Evolutionary conservation across 2,797 vertebrate genomes (phyloP), one percentile per base, ranked within the genome.

Genomic region (Austrolebias charrua): DNA sequence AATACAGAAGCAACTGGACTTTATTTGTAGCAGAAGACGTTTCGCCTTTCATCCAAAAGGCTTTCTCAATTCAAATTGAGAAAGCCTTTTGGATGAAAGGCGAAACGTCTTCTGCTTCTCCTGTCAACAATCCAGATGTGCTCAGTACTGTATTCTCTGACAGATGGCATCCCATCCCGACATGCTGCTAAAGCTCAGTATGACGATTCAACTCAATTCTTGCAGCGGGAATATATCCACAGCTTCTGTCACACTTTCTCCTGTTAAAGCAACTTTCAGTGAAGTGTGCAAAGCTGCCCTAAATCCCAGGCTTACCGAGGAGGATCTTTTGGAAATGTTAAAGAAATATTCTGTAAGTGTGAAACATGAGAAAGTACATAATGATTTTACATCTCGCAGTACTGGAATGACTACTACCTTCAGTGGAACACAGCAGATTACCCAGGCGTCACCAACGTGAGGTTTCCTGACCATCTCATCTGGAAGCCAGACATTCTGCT

Each of bases 401-500:
- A 91, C 54, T 98, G 97, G 97, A 88, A 86, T 63, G 96, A 98
- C 86, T 73, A 91, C 81, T 95, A 94, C 64, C 92, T 99, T 5
- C 93, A 91, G 69, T 99, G 97, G 97, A 93, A 98, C 14, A 11
- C 83, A 46, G 92, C 92, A 2, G 93, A 95, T 0, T 98, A 96
- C 71, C 94, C 95, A 0, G 96, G 95, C 6, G 95, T 98, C 86
- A 89, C 90, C 86, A 95, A 90, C 0, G 90, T 98, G 18, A 94
- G 95, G 64, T 95, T 99, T 86, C 96, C 96, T 1, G 93, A 94
- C 79, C 85, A 92, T 46, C 91, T 94, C 60, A 94, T 98, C 69
- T 99, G 97, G 97, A 98, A 93, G 73, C 97, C 97, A 1, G 97
- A 99, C 85, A 96, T 99, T 73, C 93, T 98, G 63, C 95, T 98